phyloP scores from a whole-genome alignment of 2,113 vertebrate species.

The Aegotheles bennettii region DNA sequence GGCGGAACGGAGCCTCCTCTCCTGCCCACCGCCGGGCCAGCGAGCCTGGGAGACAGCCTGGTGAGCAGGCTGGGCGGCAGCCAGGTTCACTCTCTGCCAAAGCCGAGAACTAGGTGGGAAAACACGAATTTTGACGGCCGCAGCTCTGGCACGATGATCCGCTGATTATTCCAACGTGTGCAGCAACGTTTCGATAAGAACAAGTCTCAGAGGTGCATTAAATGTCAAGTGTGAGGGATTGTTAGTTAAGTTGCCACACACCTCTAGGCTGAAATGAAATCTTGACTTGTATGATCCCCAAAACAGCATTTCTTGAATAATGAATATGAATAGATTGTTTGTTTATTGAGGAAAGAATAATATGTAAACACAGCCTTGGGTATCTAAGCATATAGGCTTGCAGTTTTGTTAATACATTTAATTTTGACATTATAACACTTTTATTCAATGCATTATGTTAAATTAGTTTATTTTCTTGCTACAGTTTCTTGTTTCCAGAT shows the following conservation, averaged over 20 bases:
- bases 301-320: background rate
- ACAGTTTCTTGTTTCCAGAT: background rate
- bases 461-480: background rate
- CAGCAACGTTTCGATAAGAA: background rate
- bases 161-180: background rate
- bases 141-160: background rate
- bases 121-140: background rate
- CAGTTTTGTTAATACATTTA: background rate
- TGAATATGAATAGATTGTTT: background rate
- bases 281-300: background rate
- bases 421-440: background rate
- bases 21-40: no score
- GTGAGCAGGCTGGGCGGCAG: background rate
- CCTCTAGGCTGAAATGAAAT: background rate
- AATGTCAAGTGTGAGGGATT: background rate
- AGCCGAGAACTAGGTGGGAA: background rate
- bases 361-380: background rate
- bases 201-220: background rate
- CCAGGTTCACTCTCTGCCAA: background rate
- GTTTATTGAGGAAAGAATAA: background rate
- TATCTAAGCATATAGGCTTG: background rate
- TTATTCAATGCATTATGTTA: background rate
- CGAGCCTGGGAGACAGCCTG: background rate
- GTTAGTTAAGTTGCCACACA: background rate
- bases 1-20: no score